Percentiles rank a stretch among this genome's conserved stretches.
Conservation (phyloP, 2,888 invertebrate species). For the Sympetrum striolatum region DNA sequence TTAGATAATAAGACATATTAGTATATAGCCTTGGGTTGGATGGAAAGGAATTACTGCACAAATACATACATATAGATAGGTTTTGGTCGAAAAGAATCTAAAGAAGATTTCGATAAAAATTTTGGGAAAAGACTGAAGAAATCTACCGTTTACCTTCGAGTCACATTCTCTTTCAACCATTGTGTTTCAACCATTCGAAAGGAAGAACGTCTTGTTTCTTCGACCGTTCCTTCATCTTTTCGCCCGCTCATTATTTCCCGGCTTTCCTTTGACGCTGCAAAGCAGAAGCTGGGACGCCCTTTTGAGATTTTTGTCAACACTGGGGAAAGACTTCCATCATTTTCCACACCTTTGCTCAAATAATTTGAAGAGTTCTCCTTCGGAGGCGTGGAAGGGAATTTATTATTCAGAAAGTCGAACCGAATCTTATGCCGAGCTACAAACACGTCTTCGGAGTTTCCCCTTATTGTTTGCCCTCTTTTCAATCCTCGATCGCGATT, state of each 20-base stretch:
- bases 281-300: not conserved
- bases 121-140: not conserved
- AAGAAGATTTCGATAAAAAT: not conserved
- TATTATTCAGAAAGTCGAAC: not conserved
- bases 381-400: not conserved
- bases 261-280: not conserved
- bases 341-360: not conserved
- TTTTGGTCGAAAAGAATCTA: not conserved
- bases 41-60: not conserved
- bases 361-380: not conserved
- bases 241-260: not conserved
- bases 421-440: not conserved
- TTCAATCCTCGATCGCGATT: not conserved
- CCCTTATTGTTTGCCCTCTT: not conserved
- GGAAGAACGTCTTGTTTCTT: not conserved
- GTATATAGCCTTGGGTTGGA: not conserved
- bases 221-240: not conserved
- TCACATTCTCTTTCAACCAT: not conserved
- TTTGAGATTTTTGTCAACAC: not conserved
- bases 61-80: not conserved
- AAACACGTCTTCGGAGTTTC: not conserved
- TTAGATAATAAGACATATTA: too few relatives aligned
- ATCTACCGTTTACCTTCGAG: not conserved
- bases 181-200: not conserved
- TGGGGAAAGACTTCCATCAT: not conserved